Conservation (phyloP, 2,797 vertebrate genomes). For the Myotis myotis region DNA sequence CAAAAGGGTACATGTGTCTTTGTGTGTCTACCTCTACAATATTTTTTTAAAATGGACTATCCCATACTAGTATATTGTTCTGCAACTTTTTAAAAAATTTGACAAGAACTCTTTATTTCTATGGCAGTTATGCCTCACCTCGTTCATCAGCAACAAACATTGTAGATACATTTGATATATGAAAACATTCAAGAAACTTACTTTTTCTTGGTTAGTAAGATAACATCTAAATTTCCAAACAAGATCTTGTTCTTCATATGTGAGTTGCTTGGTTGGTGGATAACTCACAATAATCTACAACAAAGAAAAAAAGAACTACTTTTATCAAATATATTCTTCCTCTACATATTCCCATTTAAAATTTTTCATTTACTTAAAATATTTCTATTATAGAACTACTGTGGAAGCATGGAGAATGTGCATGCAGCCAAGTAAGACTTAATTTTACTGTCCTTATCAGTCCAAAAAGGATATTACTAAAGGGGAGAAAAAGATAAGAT, state of each 20-base stretch:
- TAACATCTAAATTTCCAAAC: slow-evolving; percentile 99
- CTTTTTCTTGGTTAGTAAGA: slow-evolving; percentile 98
- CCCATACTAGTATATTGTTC: not conserved
- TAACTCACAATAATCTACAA: slow-evolving; percentile 97
- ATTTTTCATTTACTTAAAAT: slow-evolving; percentile 16
- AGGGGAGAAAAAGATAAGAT: not conserved
- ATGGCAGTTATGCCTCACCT: not conserved
- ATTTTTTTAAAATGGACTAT: not conserved
- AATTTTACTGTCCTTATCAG: not conserved
- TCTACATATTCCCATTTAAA: not conserved
- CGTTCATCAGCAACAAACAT: slow-evolving; percentile 14
- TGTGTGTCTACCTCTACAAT: not conserved
- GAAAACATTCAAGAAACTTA: slow-evolving; percentile 73
- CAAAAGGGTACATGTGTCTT: not conserved
- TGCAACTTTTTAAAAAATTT: not conserved
- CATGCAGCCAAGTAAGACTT: not conserved
- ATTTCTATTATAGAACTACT: not conserved
- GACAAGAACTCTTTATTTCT: not conserved
- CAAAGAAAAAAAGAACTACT: slow-evolving; percentile 15
- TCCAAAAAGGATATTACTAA: not conserved
- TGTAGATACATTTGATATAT: not conserved
- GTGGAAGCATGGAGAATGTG: not conserved
- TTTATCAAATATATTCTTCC: slow-evolving; percentile 26
- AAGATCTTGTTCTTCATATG: slow-evolving; percentile 97
- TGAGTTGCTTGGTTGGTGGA: slow-evolving; percentile 97